A percentile compares a stretch with the other conserved stretches of the same genome.
These are phyloP conservation scores for Dynastes grantii DNA, from an alignment of 2,888 invertebrate species.

Conservation along the genomic window DNA sequence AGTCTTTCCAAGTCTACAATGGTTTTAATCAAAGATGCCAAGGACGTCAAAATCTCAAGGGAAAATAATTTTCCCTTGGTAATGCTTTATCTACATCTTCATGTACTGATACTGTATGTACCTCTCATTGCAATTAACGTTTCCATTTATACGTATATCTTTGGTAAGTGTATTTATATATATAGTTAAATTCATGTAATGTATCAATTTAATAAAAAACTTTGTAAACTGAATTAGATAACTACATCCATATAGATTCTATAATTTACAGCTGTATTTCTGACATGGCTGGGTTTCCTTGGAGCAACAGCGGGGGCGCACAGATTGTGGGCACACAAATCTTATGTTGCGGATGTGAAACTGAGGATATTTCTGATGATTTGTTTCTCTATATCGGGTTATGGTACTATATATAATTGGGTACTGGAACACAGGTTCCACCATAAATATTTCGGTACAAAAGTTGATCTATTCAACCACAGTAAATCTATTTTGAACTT, in stretches of 20 bases:
- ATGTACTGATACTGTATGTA: slow-evolving; percentile 79
- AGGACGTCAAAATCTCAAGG: slow-evolving; percentile 66
- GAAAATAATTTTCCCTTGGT: slow-evolving; percentile 84
- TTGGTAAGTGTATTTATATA: slow-evolving; percentile 73
- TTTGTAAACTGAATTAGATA: too few species aligned
- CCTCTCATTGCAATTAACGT: slow-evolving; percentile 74
- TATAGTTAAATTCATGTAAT: too few species aligned
- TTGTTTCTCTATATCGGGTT: slow-evolving; percentile 89
- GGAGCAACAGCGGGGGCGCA: slow-evolving; percentile 95
- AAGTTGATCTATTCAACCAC: slow-evolving; percentile 86
- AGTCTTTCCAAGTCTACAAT: background rate
- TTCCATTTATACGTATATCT: slow-evolving; percentile 76
- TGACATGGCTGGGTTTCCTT: slow-evolving; percentile 79
- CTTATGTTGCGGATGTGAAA: slow-evolving; percentile 84
- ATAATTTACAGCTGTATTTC: slow-evolving; percentile 73
- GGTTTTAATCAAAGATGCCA: background rate
- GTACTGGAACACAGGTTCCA: slow-evolving; percentile 87
- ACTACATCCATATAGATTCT: background rate
- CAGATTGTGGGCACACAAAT: slow-evolving; percentile 91
- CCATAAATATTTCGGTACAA: slow-evolving; percentile 84
- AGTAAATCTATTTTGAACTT: slow-evolving; percentile 86
- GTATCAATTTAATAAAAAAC: too few species aligned
- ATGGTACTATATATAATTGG: slow-evolving; percentile 92
- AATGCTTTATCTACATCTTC: slow-evolving; percentile 82
- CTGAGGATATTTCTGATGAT: slow-evolving; percentile 85